Percentiles rank a stretch among this genome's conserved stretches.
Evolutionary conservation across 1,140 invertebrate genomes (phyloP).

Genomic region (Prorops nasuta): DNA sequence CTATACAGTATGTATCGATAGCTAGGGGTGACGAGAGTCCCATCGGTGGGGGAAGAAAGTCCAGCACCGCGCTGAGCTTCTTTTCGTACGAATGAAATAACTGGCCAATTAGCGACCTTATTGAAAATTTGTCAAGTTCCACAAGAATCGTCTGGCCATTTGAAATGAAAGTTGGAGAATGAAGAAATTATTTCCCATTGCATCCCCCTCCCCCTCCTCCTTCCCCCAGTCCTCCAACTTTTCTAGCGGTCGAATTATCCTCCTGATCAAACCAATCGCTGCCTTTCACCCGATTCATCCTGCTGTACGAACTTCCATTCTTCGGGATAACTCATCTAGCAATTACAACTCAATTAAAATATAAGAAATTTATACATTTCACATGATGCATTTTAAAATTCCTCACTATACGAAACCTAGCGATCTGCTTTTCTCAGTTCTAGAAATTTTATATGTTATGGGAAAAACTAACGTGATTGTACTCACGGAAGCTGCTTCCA

Average conservation of each 20-base stretch:
- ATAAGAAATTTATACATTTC: too few species aligned
- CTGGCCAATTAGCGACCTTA: constrained; percentile 35
- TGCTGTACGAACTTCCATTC: too few species aligned
- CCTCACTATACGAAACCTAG: too few species aligned
- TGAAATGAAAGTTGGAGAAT: background rate
- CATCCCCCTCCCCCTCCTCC: background rate
- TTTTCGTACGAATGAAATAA: constrained; percentile 31
- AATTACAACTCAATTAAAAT: too few species aligned
- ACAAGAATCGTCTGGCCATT: background rate
- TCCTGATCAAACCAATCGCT: constrained; percentile 5
- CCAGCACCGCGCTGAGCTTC: constrained; percentile 19
- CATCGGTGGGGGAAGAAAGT: constrained; percentile 11
- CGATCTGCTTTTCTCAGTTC: too few species aligned
- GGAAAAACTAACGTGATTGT: too few species aligned
- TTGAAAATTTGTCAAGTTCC: constrained; percentile 37
- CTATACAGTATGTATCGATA: constrained; percentile 17
- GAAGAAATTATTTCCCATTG: constrained; percentile 23
- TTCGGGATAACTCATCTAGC: too few species aligned
- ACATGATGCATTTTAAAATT: too few species aligned
- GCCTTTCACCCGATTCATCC: too few species aligned
- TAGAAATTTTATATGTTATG: too few species aligned
- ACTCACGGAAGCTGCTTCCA: too few species aligned
- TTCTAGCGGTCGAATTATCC: constrained; percentile 16
- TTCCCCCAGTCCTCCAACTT: background rate
- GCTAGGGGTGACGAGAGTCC: constrained; percentile 1